Percentiles rank a stretch among this genome's conserved stretches.
Evolutionary conservation across 2,888 invertebrate genomes (phyloP).

Genomic region (Galerucella pusilla): DNA sequence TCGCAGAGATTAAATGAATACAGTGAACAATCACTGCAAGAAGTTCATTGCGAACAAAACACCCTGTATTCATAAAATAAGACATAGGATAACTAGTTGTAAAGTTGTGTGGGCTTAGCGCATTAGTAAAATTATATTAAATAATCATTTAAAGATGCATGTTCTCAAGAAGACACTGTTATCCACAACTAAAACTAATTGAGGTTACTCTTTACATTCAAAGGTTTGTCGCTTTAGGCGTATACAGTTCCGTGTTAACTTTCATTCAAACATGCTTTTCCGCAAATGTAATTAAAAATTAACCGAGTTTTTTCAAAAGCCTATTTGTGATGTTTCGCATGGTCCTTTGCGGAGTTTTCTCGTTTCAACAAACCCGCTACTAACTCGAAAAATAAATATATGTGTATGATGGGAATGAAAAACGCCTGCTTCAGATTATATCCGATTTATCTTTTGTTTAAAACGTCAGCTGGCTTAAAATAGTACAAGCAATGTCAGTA

Average conservation of each 20-base stretch:
- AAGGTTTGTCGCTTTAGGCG: background rate
- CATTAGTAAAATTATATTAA: background rate
- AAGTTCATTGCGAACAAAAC: too few relatives aligned
- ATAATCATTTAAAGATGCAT: background rate
- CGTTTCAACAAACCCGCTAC: conserved; percentile 2
- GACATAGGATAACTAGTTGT: too few relatives aligned
- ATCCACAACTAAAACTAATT: conserved; percentile 1
- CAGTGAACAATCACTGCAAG: too few relatives aligned
- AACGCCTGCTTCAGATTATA: background rate
- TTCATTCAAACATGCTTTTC: background rate
- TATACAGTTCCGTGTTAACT: conserved; percentile 7
- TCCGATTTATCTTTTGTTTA: background rate
- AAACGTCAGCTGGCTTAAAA: background rate
- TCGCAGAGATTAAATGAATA: too few relatives aligned
- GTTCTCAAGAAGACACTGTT: background rate
- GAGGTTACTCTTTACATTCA: background rate
- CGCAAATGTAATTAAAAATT: conserved; percentile 23
- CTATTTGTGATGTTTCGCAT: conserved; percentile 8
- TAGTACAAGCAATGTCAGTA: background rate
- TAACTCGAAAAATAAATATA: background rate
- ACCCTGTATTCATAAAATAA: too few relatives aligned
- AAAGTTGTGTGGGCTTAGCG: too few relatives aligned
- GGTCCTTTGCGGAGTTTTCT: background rate
- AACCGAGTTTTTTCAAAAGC: background rate
- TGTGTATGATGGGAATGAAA: background rate